These are phyloP conservation scores for Microcebus jonahi DNA, from an alignment of 2,113 vertebrate species.

Conservation along the genomic window DNA sequence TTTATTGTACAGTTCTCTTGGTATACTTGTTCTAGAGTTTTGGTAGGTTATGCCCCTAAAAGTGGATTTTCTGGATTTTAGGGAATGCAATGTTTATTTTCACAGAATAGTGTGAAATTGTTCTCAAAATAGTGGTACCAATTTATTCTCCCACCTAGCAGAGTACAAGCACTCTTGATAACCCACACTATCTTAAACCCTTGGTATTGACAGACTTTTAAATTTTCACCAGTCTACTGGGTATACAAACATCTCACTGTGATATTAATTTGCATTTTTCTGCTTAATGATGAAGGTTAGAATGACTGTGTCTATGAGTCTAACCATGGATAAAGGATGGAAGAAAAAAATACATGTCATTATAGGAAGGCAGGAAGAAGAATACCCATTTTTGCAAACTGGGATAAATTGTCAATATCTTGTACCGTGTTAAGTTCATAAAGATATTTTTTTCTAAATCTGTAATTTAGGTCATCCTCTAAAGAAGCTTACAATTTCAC, in stretches of 20 bases:
- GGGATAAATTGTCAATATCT: not conserved
- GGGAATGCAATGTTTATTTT: not conserved
- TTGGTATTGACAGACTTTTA: not conserved
- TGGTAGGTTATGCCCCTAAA: not conserved
- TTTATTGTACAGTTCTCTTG: not conserved
- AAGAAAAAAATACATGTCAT: not conserved
- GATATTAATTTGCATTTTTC: not conserved
- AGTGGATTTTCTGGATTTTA: not conserved
- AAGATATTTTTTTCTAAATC: not conserved
- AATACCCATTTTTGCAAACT: not conserved
- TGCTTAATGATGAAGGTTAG: not conserved
- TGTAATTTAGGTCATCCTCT: constrained; percentile 16
- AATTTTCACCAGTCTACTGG: not conserved
- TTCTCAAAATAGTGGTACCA: not conserved
- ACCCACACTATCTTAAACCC: not conserved
- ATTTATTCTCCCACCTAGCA: not conserved
- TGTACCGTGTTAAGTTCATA: not conserved
- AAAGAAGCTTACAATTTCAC: constrained; percentile 28
- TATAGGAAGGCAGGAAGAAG: not conserved
- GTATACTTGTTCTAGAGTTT: not conserved
- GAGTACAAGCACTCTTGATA: not conserved
- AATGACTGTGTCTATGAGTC: not conserved
- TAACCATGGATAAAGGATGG: not conserved
- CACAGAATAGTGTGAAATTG: not conserved
- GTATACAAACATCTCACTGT: not conserved